phyloP scores from a whole-genome alignment of 2,888 invertebrate genomes.

The Bellardia pandia region DNA sequence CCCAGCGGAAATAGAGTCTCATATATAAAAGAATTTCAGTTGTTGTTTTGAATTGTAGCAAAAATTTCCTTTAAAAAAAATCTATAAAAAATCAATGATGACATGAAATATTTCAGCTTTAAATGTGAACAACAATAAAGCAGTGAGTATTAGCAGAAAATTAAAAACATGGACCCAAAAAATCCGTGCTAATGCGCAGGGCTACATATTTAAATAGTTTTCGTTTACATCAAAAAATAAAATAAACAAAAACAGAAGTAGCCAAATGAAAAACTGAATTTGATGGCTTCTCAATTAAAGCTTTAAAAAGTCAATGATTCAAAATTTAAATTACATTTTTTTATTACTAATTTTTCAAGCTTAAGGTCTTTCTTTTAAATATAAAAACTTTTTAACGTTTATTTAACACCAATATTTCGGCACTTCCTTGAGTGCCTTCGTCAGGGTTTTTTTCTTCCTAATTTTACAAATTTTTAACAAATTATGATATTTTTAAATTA shows the following conservation, averaged over 20 bases:
- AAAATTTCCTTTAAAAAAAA: background rate
- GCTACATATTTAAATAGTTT: background rate
- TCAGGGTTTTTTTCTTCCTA: no score
- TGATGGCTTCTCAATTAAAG: background rate
- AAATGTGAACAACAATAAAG: background rate
- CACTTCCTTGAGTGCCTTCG: no score
- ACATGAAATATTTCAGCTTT: conserved; percentile 36
- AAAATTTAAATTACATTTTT: background rate
- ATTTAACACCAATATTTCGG: no score
- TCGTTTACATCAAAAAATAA: background rate
- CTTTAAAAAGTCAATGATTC: conserved; percentile 5
- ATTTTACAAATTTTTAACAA: no score
- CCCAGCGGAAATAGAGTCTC: conserved; percentile 55
- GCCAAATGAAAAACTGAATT: background rate
- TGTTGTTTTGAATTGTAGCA: background rate
- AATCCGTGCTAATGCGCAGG: background rate
- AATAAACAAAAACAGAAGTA: background rate
- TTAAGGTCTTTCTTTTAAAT: no score
- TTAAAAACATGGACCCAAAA: conserved; percentile 8
- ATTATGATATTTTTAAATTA: no score
- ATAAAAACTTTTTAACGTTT: no score
- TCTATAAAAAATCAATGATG: conserved; percentile 53
- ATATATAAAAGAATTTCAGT: conserved; percentile 39
- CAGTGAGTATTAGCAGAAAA: conserved; percentile 19
- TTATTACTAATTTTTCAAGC: no score